Conservation (phyloP, 2,797 vertebrate species). For the Ciconia nigra region DNA sequence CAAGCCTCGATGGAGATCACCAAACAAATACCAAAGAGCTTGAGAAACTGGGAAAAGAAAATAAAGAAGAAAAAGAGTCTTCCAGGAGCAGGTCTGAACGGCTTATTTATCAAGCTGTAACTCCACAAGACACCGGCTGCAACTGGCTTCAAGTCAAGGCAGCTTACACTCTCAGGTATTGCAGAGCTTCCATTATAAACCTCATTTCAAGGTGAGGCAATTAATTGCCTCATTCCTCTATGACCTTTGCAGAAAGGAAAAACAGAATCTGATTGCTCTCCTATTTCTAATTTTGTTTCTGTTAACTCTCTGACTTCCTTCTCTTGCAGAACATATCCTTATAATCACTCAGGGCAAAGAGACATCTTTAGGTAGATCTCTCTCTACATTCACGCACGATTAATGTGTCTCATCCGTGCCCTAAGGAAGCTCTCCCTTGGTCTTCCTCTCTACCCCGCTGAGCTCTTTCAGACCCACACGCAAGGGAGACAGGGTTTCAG, state of each 20-base stretch:
- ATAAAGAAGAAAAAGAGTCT: background rate
- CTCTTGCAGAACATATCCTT: background rate
- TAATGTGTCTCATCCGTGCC: background rate
- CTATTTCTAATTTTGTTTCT: background rate
- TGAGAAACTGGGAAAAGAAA: background rate
- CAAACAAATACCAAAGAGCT: background rate
- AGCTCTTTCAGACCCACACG: background rate
- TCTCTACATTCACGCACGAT: background rate
- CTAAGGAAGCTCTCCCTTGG: background rate
- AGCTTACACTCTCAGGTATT: background rate
- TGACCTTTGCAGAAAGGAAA: background rate
- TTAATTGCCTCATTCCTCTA: background rate
- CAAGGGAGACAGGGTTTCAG: background rate
- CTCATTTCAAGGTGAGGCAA: constrained; percentile 1
- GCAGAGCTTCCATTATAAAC: background rate
- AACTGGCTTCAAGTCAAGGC: background rate
- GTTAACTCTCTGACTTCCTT: background rate
- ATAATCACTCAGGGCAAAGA: background rate
- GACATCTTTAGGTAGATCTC: background rate
- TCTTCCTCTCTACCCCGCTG: background rate
- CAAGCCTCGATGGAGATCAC: background rate
- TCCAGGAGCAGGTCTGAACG: background rate
- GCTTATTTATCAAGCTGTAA: background rate
- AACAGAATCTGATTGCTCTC: background rate
- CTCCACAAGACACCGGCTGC: background rate